Base-by-base conservation (phyloP, 2,113 vertebrate genomes). In the Ranitomeya imitator region DNA sequence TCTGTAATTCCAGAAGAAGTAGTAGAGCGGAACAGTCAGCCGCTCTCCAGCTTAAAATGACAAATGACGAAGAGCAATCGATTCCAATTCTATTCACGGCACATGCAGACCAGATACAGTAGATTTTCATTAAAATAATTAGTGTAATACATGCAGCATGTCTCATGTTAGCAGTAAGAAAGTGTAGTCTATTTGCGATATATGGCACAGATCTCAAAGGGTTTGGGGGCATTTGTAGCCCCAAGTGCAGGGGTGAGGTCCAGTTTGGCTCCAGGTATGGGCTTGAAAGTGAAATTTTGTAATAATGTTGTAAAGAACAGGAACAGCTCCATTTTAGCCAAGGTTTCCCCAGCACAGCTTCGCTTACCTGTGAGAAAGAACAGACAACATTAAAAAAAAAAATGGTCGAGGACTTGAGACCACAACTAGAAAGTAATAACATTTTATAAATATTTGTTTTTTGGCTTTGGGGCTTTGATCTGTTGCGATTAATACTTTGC, bases 191-290 rank as follows among this genome's bases (percentile, higher is more conserved):
- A 69, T 69, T 10, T 69, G n/a, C 65, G n/a, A 69, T 21, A 12
- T 23, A 69, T 69, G 65, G 65, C 65, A 69, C 65, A 69, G n/a
- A 69, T 69, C n/a, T 69, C 65, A 69, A 23, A 69, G 21, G 65
- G 65, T 69, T 69, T 69, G n/a, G 65, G 65, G 65, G 65, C 23
- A n/a, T 69, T 69, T 69, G 65, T 69, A 26, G 65, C 8, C 21
- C 65, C 65, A 8, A 69, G n/a, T 69, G n/a, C 65, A 69, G 65
- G 65, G 4, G 65, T 69, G 4, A 69, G 65, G 65, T 69, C 65
- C 65, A 69, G 65, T 23, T 69, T 26, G n/a, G 65, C 65, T 69
- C 65, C n/a, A 11, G 65, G 65, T 69, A 13, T 12, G 26, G 65
- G n/a, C n/a, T 12, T 6, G n/a, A 69, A 23, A 69, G 65, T 69